These are phyloP conservation scores for Formica aserva DNA, from an alignment of 2,888 invertebrate species.

Conservation along the genomic window DNA sequence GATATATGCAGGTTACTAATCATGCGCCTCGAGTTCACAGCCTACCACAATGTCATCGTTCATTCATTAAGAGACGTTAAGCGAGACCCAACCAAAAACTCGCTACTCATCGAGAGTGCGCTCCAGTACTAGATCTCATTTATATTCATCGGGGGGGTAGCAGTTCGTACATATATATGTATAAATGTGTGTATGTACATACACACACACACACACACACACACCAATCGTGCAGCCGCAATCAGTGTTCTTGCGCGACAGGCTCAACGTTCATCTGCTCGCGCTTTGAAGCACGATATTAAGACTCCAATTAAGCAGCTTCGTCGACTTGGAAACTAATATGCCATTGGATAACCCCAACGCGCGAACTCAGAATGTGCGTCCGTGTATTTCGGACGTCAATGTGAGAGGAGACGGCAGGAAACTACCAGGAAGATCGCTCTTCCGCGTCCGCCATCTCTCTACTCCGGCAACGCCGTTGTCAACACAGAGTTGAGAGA, in stretches of 20 bases:
- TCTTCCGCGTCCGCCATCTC: conserved; percentile 38
- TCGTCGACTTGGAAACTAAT: conserved; percentile 74
- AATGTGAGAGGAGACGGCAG: conserved; percentile 35
- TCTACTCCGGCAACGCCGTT: not conserved
- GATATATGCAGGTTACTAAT: conserved; percentile 8
- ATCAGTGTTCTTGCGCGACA: conserved; percentile 57
- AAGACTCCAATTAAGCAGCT: conserved; percentile 74
- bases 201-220: not conserved
- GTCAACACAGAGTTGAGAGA: conserved; percentile 29
- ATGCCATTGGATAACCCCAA: conserved; percentile 69
- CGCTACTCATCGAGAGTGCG: conserved; percentile 40
- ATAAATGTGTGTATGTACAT: not conserved
- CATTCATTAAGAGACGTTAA: conserved; percentile 61
- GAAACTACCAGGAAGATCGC: conserved; percentile 36
- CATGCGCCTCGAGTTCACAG: conserved; percentile 24
- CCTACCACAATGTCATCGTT: conserved; percentile 61
- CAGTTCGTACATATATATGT: conserved; percentile 8
- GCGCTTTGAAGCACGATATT: conserved; percentile 73
- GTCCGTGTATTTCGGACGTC: conserved; percentile 36
- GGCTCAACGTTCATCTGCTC: conserved; percentile 57
- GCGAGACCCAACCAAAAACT: conserved; percentile 63
- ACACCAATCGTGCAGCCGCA: conserved; percentile 27
- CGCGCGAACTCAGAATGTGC: conserved; percentile 62
- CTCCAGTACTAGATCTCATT: conserved; percentile 61
- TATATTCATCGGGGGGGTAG: conserved; percentile 62